These are phyloP conservation scores for Tineola bisselliella DNA, from an alignment of 2,888 invertebrate species.

Conservation along the genomic window DNA sequence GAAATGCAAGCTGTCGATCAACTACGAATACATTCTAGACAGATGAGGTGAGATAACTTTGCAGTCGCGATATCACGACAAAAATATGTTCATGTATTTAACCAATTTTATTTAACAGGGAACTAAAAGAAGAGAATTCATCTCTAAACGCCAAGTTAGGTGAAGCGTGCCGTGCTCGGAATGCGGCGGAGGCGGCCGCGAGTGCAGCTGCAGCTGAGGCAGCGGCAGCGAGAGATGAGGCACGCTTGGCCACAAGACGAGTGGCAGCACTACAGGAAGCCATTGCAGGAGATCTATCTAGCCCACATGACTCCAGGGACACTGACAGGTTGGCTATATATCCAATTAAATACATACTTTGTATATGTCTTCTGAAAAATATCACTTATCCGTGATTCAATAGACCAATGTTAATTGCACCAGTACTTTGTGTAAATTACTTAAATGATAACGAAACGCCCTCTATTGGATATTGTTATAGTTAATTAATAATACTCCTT, in stretches of 20 bases:
- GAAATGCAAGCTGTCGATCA: slow-evolving; percentile 84
- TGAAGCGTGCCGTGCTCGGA: slow-evolving; percentile 76
- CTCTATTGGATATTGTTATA: no score
- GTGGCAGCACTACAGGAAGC: slow-evolving; percentile 93
- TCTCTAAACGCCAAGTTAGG: slow-evolving; percentile 76
- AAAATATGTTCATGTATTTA: no score
- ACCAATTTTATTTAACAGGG: no score
- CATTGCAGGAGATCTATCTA: slow-evolving; percentile 85
- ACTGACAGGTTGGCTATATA: slow-evolving; percentile 63
- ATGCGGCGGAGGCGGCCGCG: slow-evolving; percentile 79
- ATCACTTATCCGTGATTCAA: no score
- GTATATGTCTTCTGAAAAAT: no score
- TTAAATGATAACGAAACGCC: no score
- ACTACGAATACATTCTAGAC: slow-evolving; percentile 69
- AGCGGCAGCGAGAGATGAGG: slow-evolving; percentile 78
- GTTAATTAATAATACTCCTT: no score
- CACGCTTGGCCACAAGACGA: slow-evolving; percentile 86
- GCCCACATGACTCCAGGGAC: slow-evolving; percentile 69
- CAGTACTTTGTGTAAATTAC: no score
- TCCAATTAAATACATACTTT: no score
- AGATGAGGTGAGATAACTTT: slow-evolving; percentile 45
- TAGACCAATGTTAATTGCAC: no score
- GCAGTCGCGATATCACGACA: no score
- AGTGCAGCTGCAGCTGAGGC: slow-evolving; percentile 77
- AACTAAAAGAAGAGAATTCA: slow-evolving; percentile 82